Percentiles rank a stretch among this genome's conserved stretches.
phyloP scores from a whole-genome alignment of 2,113 vertebrate species.

The Alosa alosa region DNA sequence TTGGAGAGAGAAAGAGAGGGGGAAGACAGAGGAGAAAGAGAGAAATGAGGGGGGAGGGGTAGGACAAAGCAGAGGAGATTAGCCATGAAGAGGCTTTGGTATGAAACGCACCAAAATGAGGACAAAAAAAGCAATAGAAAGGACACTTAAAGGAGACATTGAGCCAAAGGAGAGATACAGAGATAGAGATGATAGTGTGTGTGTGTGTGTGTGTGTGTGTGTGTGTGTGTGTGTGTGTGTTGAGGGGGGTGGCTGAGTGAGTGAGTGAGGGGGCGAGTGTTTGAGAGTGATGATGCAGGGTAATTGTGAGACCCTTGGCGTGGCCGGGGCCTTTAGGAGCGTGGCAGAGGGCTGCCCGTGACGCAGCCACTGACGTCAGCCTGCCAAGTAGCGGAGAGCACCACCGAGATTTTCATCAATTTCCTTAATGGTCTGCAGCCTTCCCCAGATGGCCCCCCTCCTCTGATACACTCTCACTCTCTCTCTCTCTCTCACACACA shows the following conservation, averaged over 20 bases:
- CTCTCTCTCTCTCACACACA: conserved; percentile 19
- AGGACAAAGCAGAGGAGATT: neutral
- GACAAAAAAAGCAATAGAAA: neutral
- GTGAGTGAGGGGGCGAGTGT: conserved; percentile 10
- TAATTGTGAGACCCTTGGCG: conserved; percentile 39
- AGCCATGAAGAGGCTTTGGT: neutral
- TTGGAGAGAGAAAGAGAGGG: neutral
- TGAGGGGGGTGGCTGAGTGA: conserved; percentile 21
- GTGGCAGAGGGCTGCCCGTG: conserved; percentile 28
- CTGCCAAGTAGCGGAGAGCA: conserved; percentile 24
- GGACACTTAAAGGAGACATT: neutral
- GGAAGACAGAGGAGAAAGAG: neutral
- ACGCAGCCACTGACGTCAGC: conserved; percentile 42
- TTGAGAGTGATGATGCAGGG: conserved; percentile 15
- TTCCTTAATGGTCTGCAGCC: conserved; percentile 36
- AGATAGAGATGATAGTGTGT: conserved; percentile 36
- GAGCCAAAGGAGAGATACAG: neutral
- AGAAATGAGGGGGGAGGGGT: neutral
- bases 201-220: neutral
- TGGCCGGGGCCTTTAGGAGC: conserved; percentile 29
- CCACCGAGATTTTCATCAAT: conserved; percentile 44
- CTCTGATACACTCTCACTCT: conserved; percentile 14
- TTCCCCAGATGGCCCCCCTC: conserved; percentile 23
- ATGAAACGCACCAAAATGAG: neutral
- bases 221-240: conserved; percentile 4